Evolutionary conservation across 2,113 vertebrate genomes (phyloP), one percentile per base, ranked within the genome.

Genomic region (Elgaria multicarinata): DNA sequence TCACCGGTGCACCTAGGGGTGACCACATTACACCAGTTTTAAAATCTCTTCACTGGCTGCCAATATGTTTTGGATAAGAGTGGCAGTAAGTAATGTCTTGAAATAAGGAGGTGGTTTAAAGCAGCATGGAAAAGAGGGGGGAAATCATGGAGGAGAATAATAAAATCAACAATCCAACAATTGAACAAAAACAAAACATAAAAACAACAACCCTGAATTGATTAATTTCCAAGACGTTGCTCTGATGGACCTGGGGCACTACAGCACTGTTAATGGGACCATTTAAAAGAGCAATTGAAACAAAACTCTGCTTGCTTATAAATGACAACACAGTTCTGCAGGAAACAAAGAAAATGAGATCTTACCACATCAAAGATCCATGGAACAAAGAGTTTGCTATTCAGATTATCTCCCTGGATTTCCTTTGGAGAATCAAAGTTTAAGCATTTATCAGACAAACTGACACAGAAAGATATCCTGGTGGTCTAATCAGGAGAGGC

Each of bases 321-420:
- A 93, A 93, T 88, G 71, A 85, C 87, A 93, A 93, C 87, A 72
- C 31, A 69, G 46, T 83, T 93, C 76, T 93, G 42, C 71, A 90
- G 58, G 20, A 62, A 85, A 94, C 77, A 91, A 90, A 91, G 85
- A 95, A 76, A 94, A 94, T 93, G 88, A 92, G 91, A 64, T 94
- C 87, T 26, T 81, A 85, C 66, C 69, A 85, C 53, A 93, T 94
- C 87, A 94, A 88, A 96, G 90, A 90, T 81, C 36, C n/a, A 78
- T 50, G 78, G 84, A 93, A 93, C 90, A 92, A 91, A 80, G 75
- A 72, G 82, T 94, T 93, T 93, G 77, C 89, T 93, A 64, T 92
- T 92, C 78, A 93, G 93, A 96, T 95, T 94, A 92, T 92, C 88
- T 96, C 81, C 64, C 86, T 93, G 91, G 83, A 71, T 93, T 90